Conservation (phyloP, 2,888 invertebrate genomes). For the Rhodophaea formosa region DNA sequence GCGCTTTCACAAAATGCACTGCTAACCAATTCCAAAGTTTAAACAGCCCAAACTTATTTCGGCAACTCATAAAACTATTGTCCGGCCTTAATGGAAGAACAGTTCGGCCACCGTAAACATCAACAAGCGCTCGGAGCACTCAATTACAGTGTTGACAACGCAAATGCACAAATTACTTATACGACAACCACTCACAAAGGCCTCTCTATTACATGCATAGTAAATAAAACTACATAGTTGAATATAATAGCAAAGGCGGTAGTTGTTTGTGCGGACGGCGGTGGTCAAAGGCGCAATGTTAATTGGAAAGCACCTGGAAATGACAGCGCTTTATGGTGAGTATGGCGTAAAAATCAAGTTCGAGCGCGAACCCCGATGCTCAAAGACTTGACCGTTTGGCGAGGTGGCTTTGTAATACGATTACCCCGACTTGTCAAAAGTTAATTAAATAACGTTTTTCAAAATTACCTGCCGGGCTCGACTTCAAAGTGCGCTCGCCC, state of each 20-base stretch:
- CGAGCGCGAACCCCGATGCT: constrained; percentile 47
- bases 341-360: constrained; percentile 77
- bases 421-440: constrained; percentile 79
- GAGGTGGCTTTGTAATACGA: constrained; percentile 78
- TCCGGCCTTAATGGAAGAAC: constrained; percentile 54
- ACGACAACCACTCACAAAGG: constrained; percentile 31
- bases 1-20: constrained; percentile 65
- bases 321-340: constrained; percentile 76
- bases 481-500: constrained; percentile 69
- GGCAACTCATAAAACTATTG: constrained; percentile 75
- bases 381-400: constrained; percentile 74
- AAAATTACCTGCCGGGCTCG: constrained; percentile 73
- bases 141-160: constrained; percentile 18
- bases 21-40: constrained; percentile 72
- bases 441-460: constrained; percentile 82
- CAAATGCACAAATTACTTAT: constrained; percentile 18
- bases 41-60: constrained; percentile 73
- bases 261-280: constrained; percentile 59
- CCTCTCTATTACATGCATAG: constrained; percentile 56
- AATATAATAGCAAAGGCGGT: constrained; percentile 61
- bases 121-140: constrained; percentile 14
- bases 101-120: constrained; percentile 35
- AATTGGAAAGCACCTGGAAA: constrained; percentile 79
- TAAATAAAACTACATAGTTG: constrained; percentile 62
- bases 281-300: constrained; percentile 77